Evolutionary conservation across 2,113 vertebrate species (phyloP).

Genomic region (Prunella himalayana): DNA sequence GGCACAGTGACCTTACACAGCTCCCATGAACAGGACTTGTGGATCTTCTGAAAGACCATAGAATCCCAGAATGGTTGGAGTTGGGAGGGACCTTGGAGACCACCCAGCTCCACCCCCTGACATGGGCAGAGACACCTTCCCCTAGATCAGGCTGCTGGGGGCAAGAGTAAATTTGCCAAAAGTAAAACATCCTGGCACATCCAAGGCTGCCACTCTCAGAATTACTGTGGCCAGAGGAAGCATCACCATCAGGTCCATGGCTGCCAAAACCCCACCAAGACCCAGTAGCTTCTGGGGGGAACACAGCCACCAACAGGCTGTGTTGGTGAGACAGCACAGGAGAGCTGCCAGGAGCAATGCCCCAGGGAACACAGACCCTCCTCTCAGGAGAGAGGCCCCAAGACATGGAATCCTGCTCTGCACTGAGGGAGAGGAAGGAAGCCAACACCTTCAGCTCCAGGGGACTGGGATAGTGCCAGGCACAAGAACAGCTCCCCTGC

Average conservation of each 20-base stretch:
- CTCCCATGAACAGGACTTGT: not conserved
- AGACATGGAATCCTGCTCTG: not conserved
- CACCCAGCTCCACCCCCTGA: not conserved
- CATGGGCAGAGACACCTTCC: not conserved
- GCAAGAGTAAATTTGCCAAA: not conserved
- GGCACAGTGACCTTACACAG: not conserved
- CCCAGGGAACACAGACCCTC: fast-evolving
- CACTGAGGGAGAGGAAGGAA: not conserved
- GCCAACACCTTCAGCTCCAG: fast-evolving
- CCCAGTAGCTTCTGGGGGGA: not conserved
- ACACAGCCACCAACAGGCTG: not conserved
- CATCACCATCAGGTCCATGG: not conserved
- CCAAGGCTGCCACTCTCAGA: not conserved
- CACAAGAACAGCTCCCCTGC: not conserved
- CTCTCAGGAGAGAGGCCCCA: not conserved
- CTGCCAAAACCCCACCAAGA: not conserved
- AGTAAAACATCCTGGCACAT: not conserved
- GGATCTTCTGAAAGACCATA: not conserved
- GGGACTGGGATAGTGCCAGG: not conserved
- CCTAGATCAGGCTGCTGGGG: not conserved
- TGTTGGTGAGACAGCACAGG: not conserved
- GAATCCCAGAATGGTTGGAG: not conserved
- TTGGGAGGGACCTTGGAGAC: not conserved
- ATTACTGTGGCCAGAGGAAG: not conserved
- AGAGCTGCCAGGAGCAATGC: not conserved